These are phyloP conservation scores for Arctia plantaginis DNA, from an alignment of 2,888 invertebrate genomes.

Conservation along the genomic window DNA sequence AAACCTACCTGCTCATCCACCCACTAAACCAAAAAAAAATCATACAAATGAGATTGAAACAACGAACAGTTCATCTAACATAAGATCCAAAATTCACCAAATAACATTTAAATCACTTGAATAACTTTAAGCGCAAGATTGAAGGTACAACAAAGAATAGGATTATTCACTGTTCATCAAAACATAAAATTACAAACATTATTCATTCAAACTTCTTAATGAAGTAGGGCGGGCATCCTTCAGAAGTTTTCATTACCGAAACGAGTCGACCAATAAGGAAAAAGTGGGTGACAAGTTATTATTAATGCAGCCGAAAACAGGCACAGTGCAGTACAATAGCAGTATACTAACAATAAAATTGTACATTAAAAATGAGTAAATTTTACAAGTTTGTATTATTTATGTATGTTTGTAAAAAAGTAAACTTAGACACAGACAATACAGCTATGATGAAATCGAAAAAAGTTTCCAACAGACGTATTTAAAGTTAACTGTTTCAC, in stretches of 20 bases:
- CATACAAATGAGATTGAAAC: not conserved
- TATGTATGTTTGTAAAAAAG: too few species aligned
- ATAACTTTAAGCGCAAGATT: conserved; percentile 25
- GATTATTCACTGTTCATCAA: conserved; percentile 46
- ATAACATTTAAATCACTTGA: conserved; percentile 42
- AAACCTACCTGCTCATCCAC: not conserved
- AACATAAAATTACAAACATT: conserved; percentile 53
- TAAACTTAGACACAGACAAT: too few species aligned
- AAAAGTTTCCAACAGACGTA: too few species aligned
- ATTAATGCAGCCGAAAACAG: conserved; percentile 44
- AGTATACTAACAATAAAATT: conserved; percentile 19
- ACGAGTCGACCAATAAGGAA: conserved; percentile 51
- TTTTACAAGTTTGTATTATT: too few species aligned
- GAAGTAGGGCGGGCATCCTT: conserved; percentile 44
- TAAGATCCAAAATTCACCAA: conserved; percentile 25
- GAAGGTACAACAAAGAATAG: conserved; percentile 41
- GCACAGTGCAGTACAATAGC: conserved; percentile 29
- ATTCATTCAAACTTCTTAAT: conserved; percentile 51
- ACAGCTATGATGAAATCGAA: too few species aligned
- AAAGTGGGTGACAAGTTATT: conserved; percentile 54
- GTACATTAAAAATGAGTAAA: not conserved
- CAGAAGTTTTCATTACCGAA: conserved; percentile 54
- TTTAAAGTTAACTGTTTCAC: too few species aligned
- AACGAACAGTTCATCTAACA: conserved; percentile 16
- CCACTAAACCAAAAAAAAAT: not conserved